Conservation (phyloP, 2,113 vertebrate species). For the Podiceps cristatus region DNA sequence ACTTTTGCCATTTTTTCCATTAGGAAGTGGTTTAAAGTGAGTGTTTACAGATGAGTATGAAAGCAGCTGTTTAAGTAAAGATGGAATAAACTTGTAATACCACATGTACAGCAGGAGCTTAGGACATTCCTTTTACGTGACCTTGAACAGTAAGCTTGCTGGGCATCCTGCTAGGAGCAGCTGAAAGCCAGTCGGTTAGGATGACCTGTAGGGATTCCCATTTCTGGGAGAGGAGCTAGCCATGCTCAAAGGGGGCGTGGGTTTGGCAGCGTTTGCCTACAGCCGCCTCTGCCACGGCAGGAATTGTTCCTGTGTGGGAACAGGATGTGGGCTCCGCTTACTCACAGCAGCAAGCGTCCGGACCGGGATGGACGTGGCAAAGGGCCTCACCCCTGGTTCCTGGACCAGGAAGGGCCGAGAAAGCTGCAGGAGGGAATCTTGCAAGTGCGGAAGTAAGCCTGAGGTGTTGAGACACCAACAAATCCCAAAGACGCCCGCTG, state of each 20-base stretch:
- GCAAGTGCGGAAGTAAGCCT: background rate
- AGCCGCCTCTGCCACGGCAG: background rate
- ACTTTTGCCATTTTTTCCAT: constrained; percentile 56
- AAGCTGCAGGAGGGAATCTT: background rate
- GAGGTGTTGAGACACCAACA: background rate
- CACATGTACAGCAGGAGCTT: constrained; percentile 71
- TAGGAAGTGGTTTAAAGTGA: constrained; percentile 61
- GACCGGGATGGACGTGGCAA: background rate
- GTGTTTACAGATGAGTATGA: constrained; percentile 60
- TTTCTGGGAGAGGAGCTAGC: background rate
- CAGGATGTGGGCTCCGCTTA: constrained; percentile 30
- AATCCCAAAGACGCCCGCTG: background rate
- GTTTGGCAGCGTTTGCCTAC: background rate
- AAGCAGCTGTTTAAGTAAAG: constrained; percentile 71
- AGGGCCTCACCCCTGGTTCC: constrained; percentile 31
- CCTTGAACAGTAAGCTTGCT: constrained; percentile 65
- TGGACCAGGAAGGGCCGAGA: background rate
- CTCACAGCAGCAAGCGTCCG: background rate
- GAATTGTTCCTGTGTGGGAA: background rate
- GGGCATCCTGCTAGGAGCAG: constrained; percentile 25
- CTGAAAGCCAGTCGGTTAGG: background rate
- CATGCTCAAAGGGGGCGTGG: background rate
- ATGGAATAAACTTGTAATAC: constrained; percentile 78
- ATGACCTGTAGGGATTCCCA: background rate
- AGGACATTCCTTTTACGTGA: constrained; percentile 63